Conservation (phyloP, 2,113 vertebrate species). For the Xenopus borealis region DNA sequence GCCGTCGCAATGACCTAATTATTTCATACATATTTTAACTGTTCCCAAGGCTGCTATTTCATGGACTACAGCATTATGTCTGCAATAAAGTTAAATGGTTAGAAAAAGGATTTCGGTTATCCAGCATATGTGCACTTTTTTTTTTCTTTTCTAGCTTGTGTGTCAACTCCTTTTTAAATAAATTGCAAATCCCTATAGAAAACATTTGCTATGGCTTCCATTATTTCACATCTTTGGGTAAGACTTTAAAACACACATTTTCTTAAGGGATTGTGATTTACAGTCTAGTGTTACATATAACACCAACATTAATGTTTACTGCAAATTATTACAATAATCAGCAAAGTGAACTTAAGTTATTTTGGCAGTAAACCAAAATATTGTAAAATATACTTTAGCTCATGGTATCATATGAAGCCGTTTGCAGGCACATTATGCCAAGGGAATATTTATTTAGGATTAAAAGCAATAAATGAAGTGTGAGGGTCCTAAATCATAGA, state of each 20-base stretch:
- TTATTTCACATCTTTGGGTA: conserved; percentile 24
- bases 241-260: conserved; percentile 26
- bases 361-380: conserved; percentile 15
- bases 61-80: conserved; percentile 22
- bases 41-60: conserved; percentile 18
- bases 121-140: conserved; percentile 21
- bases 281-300: conserved; percentile 29
- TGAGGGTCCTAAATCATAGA: conserved; percentile 15
- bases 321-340: conserved; percentile 29
- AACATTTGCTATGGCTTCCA: conserved; percentile 8
- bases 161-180: conserved; percentile 37
- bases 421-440: neutral
- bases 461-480: conserved; percentile 23
- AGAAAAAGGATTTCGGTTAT: conserved; percentile 18
- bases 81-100: conserved; percentile 22
- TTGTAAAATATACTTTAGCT: conserved; percentile 20
- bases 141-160: conserved; percentile 21
- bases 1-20: conserved; percentile 10
- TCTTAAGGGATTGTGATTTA: conserved; percentile 40
- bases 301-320: conserved; percentile 38
- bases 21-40: conserved; percentile 18
- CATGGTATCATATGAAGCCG: conserved; percentile 7
- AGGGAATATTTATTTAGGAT: conserved; percentile 32
- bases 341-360: conserved; percentile 16
- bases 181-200: conserved; percentile 28